phyloP scores from a whole-genome alignment of 2,113 vertebrate species.

The Fregetta grallaria region DNA sequence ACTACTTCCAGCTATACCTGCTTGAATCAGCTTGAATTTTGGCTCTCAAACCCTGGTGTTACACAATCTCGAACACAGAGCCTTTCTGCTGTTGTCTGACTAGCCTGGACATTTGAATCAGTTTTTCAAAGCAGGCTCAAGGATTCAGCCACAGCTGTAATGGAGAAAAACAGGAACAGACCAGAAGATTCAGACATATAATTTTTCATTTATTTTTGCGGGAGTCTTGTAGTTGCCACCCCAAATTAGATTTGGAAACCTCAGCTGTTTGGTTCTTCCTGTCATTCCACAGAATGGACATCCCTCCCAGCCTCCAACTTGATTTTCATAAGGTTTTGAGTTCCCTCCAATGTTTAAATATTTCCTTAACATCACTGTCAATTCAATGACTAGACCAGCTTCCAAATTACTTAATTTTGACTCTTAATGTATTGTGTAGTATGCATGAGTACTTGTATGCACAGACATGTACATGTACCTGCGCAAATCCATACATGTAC shows the following conservation, averaged over 20 bases:
- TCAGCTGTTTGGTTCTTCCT: not conserved
- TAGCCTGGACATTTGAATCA: not conserved
- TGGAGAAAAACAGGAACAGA: not conserved
- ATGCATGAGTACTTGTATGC: not conserved
- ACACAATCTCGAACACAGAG: not conserved
- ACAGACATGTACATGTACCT: not conserved
- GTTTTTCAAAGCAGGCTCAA: not conserved
- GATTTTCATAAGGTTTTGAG: not conserved
- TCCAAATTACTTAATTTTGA: not conserved
- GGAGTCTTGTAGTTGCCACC: not conserved
- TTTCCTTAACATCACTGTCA: not conserved
- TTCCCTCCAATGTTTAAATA: not conserved
- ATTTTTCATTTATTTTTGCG: not conserved
- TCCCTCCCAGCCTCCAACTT: not conserved
- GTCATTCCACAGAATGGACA: not conserved
- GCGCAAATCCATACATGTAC: not conserved
- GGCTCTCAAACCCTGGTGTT: not conserved
- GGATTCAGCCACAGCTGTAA: not conserved
- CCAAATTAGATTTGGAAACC: not conserved
- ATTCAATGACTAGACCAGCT: not conserved
- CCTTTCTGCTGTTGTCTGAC: not conserved
- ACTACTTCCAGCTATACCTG: conserved; percentile 32
- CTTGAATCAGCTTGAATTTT: conserved; percentile 31
- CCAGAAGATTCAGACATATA: not conserved
- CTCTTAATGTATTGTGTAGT: not conserved